Percentiles rank a stretch among this genome's conserved stretches.
phyloP scores from a whole-genome alignment of 2,113 vertebrate genomes.

The Bettongia penicillata region DNA sequence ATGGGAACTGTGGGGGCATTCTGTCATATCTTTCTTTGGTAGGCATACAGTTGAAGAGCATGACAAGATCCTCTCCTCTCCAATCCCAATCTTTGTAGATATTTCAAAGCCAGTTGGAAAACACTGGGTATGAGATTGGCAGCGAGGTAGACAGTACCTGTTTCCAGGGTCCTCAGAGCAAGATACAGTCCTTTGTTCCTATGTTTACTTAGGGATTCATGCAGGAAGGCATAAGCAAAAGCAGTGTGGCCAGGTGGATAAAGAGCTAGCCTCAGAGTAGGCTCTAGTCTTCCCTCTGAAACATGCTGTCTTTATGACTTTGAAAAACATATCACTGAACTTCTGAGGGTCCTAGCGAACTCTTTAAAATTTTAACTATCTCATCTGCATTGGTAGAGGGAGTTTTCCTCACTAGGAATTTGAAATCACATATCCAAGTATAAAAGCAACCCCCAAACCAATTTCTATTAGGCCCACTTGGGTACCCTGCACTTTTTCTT shows the following conservation, averaged over 20 bases:
- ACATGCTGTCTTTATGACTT: not conserved
- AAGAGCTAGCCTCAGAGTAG: not conserved
- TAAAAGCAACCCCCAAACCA: not conserved
- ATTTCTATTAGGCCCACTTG: not conserved
- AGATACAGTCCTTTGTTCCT: not conserved
- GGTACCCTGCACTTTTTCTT: not conserved
- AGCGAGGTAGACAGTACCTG: not conserved
- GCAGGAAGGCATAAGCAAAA: not conserved
- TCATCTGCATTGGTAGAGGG: not conserved
- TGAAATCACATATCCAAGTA: not conserved
- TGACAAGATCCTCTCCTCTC: not conserved
- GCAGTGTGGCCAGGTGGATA: not conserved
- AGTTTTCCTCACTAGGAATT: not conserved
- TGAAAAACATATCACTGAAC: not conserved
- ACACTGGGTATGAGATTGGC: not conserved
- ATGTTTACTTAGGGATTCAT: not conserved
- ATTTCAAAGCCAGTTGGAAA: not conserved
- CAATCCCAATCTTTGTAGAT: not conserved
- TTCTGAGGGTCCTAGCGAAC: not conserved
- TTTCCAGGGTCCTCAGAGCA: not conserved
- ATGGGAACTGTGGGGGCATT: not conserved
- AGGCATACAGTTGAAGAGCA: not conserved
- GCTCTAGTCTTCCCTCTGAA: not conserved
- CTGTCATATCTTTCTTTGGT: constrained; percentile 4
- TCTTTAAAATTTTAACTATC: not conserved